Conservation (phyloP, 2,113 vertebrate species). For the Ictalurus punctatus region DNA sequence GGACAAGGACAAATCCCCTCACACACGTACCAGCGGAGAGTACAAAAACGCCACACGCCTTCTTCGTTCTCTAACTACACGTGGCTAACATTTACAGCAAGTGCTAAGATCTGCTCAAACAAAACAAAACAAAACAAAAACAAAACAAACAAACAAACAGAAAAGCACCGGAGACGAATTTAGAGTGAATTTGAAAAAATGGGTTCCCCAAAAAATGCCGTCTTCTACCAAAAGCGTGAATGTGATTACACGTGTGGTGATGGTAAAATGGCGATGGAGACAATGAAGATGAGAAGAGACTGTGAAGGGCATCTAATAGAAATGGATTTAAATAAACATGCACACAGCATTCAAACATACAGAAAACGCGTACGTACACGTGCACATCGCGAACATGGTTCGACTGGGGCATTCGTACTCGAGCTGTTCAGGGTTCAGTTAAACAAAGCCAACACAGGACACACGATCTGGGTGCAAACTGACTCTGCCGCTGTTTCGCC, state of each 20-base stretch:
- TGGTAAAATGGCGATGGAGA: slow-evolving; percentile 35
- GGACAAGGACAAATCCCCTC: slow-evolving; percentile 48
- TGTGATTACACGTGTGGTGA: slow-evolving; percentile 11
- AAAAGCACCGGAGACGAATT: neutral
- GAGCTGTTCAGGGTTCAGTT: neutral
- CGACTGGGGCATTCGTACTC: slow-evolving; percentile 1
- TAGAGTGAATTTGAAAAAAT: slow-evolving; percentile 12
- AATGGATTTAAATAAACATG: slow-evolving; percentile 30
- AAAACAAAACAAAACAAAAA: neutral
- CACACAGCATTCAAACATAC: slow-evolving; percentile 27
- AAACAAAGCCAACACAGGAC: slow-evolving; percentile 29
- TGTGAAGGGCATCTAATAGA: slow-evolving; percentile 29
- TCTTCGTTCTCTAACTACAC: neutral
- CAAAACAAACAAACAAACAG: neutral
- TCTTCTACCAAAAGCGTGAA: slow-evolving; percentile 6
- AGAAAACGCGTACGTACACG: slow-evolving; percentile 3
- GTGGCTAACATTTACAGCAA: neutral
- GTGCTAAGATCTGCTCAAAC: slow-evolving; percentile 2
- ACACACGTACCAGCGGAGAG: neutral
- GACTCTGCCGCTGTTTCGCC: neutral
- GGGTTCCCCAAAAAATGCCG: neutral
- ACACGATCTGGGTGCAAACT: neutral
- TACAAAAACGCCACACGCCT: neutral
- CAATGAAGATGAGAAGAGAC: slow-evolving; percentile 25
- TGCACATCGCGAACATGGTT: slow-evolving; percentile 13